Percentiles rank a stretch among this genome's conserved stretches.
Evolutionary conservation across 2,113 vertebrate species (phyloP).

Genomic region (Corvus moneduloides): DNA sequence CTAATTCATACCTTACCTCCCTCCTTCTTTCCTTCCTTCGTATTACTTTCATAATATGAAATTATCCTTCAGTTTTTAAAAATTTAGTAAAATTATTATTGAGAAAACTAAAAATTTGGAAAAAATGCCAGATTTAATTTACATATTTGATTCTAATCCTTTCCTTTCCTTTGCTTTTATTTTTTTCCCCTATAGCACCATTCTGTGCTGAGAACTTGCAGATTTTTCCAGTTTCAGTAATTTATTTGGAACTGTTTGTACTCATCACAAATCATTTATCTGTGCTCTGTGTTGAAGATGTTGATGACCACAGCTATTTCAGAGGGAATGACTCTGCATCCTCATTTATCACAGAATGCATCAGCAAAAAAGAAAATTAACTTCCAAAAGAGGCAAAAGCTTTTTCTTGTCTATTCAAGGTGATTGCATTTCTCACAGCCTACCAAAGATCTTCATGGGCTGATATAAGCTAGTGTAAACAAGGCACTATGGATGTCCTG

Average conservation of each 20-base stretch:
- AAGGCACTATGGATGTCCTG: background rate
- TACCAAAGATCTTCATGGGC: background rate
- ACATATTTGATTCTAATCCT: background rate
- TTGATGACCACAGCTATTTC: background rate
- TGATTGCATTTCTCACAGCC: background rate
- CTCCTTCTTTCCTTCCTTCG: background rate
- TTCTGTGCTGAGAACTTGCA: background rate
- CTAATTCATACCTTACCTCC: background rate
- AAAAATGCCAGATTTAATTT: background rate
- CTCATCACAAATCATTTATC: background rate
- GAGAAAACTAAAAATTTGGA: background rate
- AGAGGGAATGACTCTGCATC: background rate
- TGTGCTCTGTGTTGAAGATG: background rate
- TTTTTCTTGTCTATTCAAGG: background rate
- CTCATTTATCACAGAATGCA: background rate
- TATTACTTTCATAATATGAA: background rate
- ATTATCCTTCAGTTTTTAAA: background rate
- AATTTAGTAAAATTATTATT: background rate
- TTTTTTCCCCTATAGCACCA: background rate
- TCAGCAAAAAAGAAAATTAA: background rate
- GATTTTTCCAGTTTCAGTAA: background rate
- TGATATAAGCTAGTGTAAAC: background rate
- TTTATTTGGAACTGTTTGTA: background rate
- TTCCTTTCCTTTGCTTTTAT: fast-evolving
- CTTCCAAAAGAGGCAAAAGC: background rate